These are phyloP conservation scores for Copidosoma floridanum DNA, from an alignment of 1,140 invertebrate genomes.

Conservation along the genomic window DNA sequence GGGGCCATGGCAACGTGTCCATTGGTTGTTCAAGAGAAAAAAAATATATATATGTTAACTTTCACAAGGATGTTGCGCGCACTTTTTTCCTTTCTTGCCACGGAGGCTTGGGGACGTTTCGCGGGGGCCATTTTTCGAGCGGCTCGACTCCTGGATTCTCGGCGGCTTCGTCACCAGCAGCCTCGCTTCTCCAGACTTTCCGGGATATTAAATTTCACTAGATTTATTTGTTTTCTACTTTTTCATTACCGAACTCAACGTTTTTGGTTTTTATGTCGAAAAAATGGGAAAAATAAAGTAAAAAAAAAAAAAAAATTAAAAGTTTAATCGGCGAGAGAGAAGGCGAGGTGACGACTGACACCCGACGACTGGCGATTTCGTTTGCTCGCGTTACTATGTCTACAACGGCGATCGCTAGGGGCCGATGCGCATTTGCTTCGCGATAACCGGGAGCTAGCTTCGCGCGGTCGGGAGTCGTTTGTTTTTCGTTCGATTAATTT, in stretches of 20 bases:
- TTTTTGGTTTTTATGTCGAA: not conserved
- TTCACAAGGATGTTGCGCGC: constrained; percentile 4
- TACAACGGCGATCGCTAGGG: too few relatives aligned
- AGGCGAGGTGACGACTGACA: too few relatives aligned
- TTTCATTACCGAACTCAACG: not conserved
- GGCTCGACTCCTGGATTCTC: not conserved
- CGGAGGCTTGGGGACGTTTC: not conserved
- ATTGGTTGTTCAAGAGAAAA: not conserved
- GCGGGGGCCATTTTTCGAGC: constrained; percentile 25
- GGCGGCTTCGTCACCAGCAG: not conserved
- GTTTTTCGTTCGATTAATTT: too few relatives aligned
- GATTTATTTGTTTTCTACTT: too few relatives aligned
- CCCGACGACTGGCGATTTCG: too few relatives aligned
- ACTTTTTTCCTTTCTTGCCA: not conserved
- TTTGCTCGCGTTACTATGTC: too few relatives aligned
- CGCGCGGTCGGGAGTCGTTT: too few relatives aligned
- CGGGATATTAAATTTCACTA: too few relatives aligned
- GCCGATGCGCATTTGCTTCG: too few relatives aligned
- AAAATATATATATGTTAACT: not conserved
- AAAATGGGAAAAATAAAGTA: not conserved
- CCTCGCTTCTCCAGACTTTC: not conserved
- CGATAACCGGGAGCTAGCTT: too few relatives aligned
- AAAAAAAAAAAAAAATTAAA: not conserved
- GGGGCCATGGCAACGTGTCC: not conserved
- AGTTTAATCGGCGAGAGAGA: not conserved